A percentile compares a stretch with the other conserved stretches of the same genome.
Conservation (phyloP, 2,888 invertebrate genomes). For the Eupithecia centaureata region DNA sequence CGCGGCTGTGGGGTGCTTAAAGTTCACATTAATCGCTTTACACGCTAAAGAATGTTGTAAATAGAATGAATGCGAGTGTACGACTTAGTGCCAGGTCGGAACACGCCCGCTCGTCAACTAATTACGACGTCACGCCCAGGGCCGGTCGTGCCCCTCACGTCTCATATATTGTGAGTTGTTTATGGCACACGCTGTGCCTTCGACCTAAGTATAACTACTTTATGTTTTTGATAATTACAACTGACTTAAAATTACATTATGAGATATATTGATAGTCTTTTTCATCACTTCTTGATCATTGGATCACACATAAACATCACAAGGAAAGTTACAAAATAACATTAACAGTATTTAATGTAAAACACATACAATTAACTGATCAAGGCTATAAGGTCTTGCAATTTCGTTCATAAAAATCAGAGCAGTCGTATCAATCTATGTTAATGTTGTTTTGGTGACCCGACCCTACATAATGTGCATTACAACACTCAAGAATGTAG, state of each 20-base stretch:
- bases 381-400: neutral
- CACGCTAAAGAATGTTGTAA: neutral
- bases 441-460: conserved; percentile 7
- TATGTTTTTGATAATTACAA: no score
- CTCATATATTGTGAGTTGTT: neutral
- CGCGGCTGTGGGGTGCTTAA: no score
- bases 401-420: neutral
- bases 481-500: conserved; percentile 45
- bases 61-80: conserved; percentile 5
- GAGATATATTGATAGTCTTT: no score
- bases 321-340: no score
- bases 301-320: no score
- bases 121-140: conserved; percentile 37
- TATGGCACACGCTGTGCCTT: neutral
- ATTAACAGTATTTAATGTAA: no score
- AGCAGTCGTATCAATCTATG: neutral
- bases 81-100: conserved; percentile 20
- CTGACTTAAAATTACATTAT: no score
- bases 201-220: neutral
- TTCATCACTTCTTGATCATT: no score
- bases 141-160: conserved; percentile 33
- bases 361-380: neutral
- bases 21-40: neutral
- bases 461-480: conserved; percentile 25
- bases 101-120: conserved; percentile 39